Evolutionary conservation across 2,888 invertebrate species (phyloP), one percentile per base, ranked within the genome.

Genomic region (Ichneumoninae sp.): DNA sequence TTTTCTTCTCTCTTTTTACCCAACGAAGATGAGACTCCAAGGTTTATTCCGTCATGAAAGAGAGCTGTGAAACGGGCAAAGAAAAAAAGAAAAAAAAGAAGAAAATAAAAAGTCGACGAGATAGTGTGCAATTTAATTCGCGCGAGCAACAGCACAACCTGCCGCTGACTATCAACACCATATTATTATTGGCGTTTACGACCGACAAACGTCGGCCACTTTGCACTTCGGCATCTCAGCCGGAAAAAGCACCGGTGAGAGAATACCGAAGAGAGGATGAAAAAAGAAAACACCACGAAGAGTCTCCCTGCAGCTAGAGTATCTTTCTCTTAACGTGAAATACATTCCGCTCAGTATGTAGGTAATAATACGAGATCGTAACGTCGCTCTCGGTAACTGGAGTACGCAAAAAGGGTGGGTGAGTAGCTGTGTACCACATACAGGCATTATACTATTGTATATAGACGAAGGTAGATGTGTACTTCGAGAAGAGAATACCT

Each of bases 131-230:
- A 83, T 83, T 83, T 83, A 81, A 83, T 81, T 83, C 80, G 69
- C 68, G 68, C 80, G 44, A 50, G 76, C 63, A 76, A 73, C 73
- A 80, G 74, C 76, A 26, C 57, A n/a, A 73, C 77, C 71, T n/a
- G 65, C 50, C 33, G 75, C 60, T 74, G 74, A 65, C 81, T 81
- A 84, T 81, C 84, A 84, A 70, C 81, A 78, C 81, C 70, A 50
- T 81, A 81, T 84, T 74, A 84, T 84, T 84, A 84, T 84, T 81
- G 81, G 74, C 78, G 81, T 84, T 84, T 84, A 84, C 81, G 84
- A 84, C 22, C 81, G 69, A 84, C 84, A 81, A 81, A 81, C 78
- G 84, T 81, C 81, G 84, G 26, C 81, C 81, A 84, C 84, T 84
- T 84, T 84, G 84, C 81, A 84, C 84, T 84, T 81, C 74, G 50